A percentile compares a stretch with the other conserved stretches of the same genome.
Conservation (phyloP, 2,888 invertebrate genomes). For the Zaprionus lineosus region DNA sequence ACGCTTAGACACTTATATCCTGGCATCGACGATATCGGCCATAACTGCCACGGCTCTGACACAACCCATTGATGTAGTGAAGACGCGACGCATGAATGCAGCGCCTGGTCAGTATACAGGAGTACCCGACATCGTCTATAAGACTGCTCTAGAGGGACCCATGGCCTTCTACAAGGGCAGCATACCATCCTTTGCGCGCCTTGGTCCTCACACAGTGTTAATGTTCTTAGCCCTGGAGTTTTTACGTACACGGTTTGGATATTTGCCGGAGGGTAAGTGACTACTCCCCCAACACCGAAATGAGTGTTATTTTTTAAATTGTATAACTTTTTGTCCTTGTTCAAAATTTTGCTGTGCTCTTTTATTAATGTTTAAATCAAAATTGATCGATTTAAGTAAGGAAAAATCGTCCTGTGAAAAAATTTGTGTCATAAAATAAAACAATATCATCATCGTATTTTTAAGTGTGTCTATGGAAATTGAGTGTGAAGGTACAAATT, state of each 20-base stretch:
- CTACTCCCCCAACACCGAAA: too few relatives aligned
- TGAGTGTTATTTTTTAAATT: too few relatives aligned
- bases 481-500: too few relatives aligned
- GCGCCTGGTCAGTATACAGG: constrained; percentile 93
- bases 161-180: constrained; percentile 97
- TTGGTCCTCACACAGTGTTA: constrained; percentile 97
- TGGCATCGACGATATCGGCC: constrained; percentile 92
- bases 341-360: too few relatives aligned
- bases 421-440: too few relatives aligned
- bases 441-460: too few relatives aligned
- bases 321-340: too few relatives aligned
- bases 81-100: constrained; percentile 98
- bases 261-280: constrained; percentile 54
- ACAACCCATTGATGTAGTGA: constrained; percentile 98
- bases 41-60: constrained; percentile 85
- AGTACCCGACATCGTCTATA: constrained; percentile 87
- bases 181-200: constrained; percentile 95
- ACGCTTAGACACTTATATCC: constrained; percentile 92
- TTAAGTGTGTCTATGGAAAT: too few relatives aligned
- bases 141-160: constrained; percentile 94
- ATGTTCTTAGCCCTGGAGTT: constrained; percentile 98
- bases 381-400: too few relatives aligned
- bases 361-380: too few relatives aligned
- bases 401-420: too few relatives aligned
- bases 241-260: constrained; percentile 90